Base-by-base conservation (phyloP, 2,888 invertebrate genomes). In the Pheosia gnoma region DNA sequence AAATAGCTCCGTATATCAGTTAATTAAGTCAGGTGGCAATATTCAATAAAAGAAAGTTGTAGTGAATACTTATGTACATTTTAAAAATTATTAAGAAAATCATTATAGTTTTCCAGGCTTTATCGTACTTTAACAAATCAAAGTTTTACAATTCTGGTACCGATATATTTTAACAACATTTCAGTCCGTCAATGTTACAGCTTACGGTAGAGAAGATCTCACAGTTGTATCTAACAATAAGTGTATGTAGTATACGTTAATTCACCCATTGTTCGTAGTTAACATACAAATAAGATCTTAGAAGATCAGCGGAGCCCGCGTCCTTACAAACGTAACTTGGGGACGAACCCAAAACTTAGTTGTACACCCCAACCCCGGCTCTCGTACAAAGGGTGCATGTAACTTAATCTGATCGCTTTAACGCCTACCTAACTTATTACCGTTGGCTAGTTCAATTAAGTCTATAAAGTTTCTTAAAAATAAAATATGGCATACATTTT, bases 301-400 rank as follows among this genome's bases (percentile, higher is more conserved):
- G 78, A 72, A 80, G 84, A 84, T 83, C 84, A 85, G 78, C 78
- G 85, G 82, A 79, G 84, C 83, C 84, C 83, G 74, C 68, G 72
- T 81, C 81, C 82, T 85, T 78, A 83, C 83, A 84, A 81, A 82
- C 80, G 84, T 90, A 90, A 91, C 90, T 91, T 91, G 87, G 89
- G 90, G 89, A 86, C 86, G 85, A 81, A 80, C 86, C 85, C 85
- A 67, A 87, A 90, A 91, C 91, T 91, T 90, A 81, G 84, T 81
- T 79, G 72, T 77, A 63, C 74, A 74, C 83, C 83, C 83, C 81
- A 75, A 82, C 77, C 72, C 79, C 77, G 79, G 80, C 75, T 80
- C 78, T 74, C 78, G 71, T 65, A 71, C 71, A 72, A 78, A 78
- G 78, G 78, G 77, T 74, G 78, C 76, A 74, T 72, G 68, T 68